Percentiles rank a stretch among this genome's conserved stretches.
Evolutionary conservation across 2,797 vertebrate genomes (phyloP).

Genomic region (Rhinogobio ventralis): DNA sequence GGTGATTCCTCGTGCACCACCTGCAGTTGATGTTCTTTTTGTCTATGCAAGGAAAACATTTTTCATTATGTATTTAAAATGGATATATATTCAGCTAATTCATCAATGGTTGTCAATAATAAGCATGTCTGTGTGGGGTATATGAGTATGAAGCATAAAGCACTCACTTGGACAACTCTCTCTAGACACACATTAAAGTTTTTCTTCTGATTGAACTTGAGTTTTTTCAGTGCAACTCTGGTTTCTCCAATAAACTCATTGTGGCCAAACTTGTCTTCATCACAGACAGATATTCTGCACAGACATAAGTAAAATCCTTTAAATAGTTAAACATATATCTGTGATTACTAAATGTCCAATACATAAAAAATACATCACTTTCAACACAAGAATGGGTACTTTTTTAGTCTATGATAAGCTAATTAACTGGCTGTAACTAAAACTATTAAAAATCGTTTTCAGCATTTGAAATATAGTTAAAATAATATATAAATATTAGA

Average conservation of each 20-base stretch:
- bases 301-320: neutral
- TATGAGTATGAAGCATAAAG: neutral
- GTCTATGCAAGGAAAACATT: slow-evolving; percentile 74
- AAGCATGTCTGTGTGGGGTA: neutral
- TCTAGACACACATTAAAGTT: slow-evolving; percentile 96
- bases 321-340: neutral
- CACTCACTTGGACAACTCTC: slow-evolving; percentile 89
- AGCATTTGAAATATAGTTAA: neutral
- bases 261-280: slow-evolving; percentile 97
- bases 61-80: neutral
- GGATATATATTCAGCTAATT: neutral
- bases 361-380: neutral
- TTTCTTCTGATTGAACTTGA: slow-evolving; percentile 94
- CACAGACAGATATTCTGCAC: slow-evolving; percentile 92
- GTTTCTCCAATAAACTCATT: slow-evolving; percentile 98
- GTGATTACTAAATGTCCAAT: neutral
- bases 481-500: neutral
- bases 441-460: neutral
- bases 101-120: neutral
- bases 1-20: slow-evolving; percentile 89
- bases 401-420: neutral
- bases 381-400: neutral
- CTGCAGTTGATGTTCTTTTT: slow-evolving; percentile 87
- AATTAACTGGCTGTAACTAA: neutral
- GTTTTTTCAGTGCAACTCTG: slow-evolving; percentile 92